Base-by-base conservation (phyloP, 2,113 vertebrate species). In the Stegostoma tigrinum region DNA sequence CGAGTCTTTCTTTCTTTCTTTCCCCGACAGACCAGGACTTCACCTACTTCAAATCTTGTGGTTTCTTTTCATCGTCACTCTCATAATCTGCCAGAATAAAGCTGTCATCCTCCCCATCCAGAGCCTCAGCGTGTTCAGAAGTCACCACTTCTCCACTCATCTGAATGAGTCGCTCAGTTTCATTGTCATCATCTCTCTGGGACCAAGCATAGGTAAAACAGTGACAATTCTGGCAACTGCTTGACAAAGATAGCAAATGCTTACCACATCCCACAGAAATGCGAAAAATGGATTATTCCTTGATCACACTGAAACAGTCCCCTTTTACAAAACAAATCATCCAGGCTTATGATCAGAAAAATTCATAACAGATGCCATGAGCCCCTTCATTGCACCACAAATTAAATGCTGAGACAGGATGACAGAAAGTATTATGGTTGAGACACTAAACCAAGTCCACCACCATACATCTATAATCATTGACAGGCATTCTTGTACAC, bases 71-170 rank as follows among this genome's bases (percentile, higher is more conserved):
- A 2, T 99, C 98, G 0, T 99, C 99, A 8, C 99, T 99, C 96
- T 99, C 98, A 14, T 99, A 99, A 52, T 99, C 99, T 0, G 97
- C 98, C 27, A 99, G 97, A 7, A 99, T 96, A 64, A 99, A 97
- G 86, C 98, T 98, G 96, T 99, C 98, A 23, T 99, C 99, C 0
- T 97, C 97, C 15, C 97, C 96, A 78, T 98, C 97, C 48, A 97
- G 96, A 55, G 96, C 96, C 83, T 97, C 97, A 0, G 94, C 97
- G 1, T 94, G 12, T 0, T 95, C 96, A 0, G 96, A 96, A 0
- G 96, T 96, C 96, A 98, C 96, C 86, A 97, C 96, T 86, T 98
- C 98, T 96, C 97, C 98, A 97, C 98, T 98, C 96, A 98, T 97
- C 97, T 97, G 97, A 87, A 99, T 98, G 72, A 99, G 97, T 66